Evolutionary conservation across 2,888 invertebrate genomes (phyloP), one percentile per base, ranked within the genome.

Genomic region (Reticulitermes lucifugus): DNA sequence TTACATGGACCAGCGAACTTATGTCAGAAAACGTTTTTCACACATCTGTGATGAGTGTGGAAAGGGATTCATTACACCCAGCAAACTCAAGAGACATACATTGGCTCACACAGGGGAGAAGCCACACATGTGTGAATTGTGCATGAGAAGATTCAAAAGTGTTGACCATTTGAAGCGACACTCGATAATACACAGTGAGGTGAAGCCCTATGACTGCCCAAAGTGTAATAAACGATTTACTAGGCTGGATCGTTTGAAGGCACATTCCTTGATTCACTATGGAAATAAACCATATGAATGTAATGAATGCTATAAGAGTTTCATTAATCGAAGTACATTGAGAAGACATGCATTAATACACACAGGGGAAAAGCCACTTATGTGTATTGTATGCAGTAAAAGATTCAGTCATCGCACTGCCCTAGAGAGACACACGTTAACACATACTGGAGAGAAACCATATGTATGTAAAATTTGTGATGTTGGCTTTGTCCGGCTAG

Each of bases 51-150:
- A 51, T 10, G 77, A 46, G 9, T 77, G 77, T 46, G 46, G 46
- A 43, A 77, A 77, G 46, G 46, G 43, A 9, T 77, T 77, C 77
- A 77, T 77, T 22, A 77, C 77, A 22, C 77, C 77, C 41, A 77
- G 77, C 46, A 77, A 77, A 46, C n/a, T 81, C 6, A 81, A 81
- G 22, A 35, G 81, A 25, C 81, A 81, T 43, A 43, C 41, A 43
- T 25, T 70, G 12, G 43, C 41, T 12, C 81, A 81, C 43, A 81
- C 81, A 81, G 81, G 81, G 14, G 81, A 81, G 35, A 81, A 81
- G 35, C 65, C 70, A 22, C 55, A 81, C 70, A 81, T 41, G 25
- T 81, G 81, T 46, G 81, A 81, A n/a, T 14, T 55, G 14, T 81
- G 81, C 41, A 70, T 22, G 1, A 25, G 46, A 18, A 70, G 65